A percentile compares a stretch with the other conserved stretches of the same genome.
Conservation (phyloP, 2,797 vertebrate species). For the Sebastes diploproa region DNA sequence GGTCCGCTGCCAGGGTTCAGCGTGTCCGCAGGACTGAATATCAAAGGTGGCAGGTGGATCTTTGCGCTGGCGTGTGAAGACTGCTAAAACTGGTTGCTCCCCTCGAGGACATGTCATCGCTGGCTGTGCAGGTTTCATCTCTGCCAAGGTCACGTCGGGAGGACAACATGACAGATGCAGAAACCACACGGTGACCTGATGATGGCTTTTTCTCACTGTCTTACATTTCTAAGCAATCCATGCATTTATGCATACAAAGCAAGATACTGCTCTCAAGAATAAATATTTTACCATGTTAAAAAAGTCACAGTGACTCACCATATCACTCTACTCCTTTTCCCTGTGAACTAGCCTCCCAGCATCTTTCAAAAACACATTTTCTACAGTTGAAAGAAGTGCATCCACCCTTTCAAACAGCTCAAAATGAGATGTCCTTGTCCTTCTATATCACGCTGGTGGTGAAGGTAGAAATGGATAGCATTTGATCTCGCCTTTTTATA, state of each 20-base stretch:
- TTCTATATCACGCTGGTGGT: not conserved
- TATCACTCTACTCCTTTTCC: not conserved
- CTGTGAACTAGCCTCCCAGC: not conserved
- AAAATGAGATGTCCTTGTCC: not conserved
- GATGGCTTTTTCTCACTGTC: not conserved
- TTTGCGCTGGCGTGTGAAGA: not conserved
- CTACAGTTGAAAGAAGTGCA: not conserved
- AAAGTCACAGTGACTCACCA: not conserved
- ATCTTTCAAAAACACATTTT: not conserved
- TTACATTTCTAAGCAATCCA: not conserved
- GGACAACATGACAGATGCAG: not conserved
- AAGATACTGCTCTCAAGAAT: not conserved
- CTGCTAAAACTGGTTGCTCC: conserved; percentile 4
- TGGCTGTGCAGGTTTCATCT: conserved; percentile 2
- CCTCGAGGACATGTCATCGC: not conserved
- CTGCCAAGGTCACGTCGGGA: not conserved
- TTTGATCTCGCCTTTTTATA: not conserved
- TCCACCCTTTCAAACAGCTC: not conserved
- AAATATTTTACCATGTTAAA: not conserved
- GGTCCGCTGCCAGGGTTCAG: conserved; percentile 29
- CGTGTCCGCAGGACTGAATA: conserved; percentile 38
- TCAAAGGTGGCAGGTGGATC: conserved; percentile 50
- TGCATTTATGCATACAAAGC: not conserved
- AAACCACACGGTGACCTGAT: not conserved
- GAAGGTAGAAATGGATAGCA: not conserved